These are phyloP conservation scores for Acrobasis consociella DNA, from an alignment of 2,888 invertebrate genomes.

Conservation along the genomic window DNA sequence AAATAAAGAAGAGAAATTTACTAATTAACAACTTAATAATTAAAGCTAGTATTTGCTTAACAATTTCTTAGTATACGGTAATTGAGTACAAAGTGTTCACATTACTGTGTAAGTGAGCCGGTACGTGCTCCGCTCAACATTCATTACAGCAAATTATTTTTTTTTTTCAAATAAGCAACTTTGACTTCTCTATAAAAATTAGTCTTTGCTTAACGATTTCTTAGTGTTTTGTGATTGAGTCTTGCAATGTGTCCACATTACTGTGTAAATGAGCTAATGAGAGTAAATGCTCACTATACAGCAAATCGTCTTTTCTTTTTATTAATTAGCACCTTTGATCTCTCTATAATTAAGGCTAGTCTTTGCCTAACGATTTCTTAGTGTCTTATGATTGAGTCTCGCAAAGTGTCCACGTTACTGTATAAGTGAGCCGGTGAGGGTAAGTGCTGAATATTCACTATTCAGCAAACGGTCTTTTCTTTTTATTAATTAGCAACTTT, in stretches of 20 bases:
- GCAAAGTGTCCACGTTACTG: slow-evolving; percentile 74
- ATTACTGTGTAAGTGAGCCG: slow-evolving; percentile 71
- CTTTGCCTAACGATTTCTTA: slow-evolving; percentile 14
- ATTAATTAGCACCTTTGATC: background rate
- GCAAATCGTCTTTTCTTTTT: background rate
- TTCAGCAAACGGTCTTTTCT: too few relatives aligned
- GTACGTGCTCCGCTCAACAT: slow-evolving; percentile 67
- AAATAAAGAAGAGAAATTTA: too few relatives aligned
- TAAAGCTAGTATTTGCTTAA: too few relatives aligned
- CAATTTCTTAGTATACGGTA: too few relatives aligned
- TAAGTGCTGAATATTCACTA: slow-evolving; percentile 62
- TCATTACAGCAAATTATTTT: slow-evolving; percentile 78
- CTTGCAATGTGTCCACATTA: slow-evolving; percentile 71
- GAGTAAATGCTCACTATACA: slow-evolving; percentile 56
- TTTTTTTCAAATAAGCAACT: too few relatives aligned
- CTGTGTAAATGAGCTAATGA: slow-evolving; percentile 64
- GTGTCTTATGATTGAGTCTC: slow-evolving; percentile 36
- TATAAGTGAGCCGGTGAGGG: slow-evolving; percentile 63
- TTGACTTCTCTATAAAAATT: background rate
- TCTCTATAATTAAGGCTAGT: slow-evolving; percentile 1
- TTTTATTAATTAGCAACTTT: background rate
- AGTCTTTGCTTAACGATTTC: slow-evolving; percentile 10
- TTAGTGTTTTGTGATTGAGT: slow-evolving; percentile 30
- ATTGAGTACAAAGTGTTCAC: slow-evolving; percentile 69
- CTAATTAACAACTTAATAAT: too few relatives aligned